phyloP scores from a whole-genome alignment of 2,888 invertebrate genomes.

The Phanerotoma sp. region DNA sequence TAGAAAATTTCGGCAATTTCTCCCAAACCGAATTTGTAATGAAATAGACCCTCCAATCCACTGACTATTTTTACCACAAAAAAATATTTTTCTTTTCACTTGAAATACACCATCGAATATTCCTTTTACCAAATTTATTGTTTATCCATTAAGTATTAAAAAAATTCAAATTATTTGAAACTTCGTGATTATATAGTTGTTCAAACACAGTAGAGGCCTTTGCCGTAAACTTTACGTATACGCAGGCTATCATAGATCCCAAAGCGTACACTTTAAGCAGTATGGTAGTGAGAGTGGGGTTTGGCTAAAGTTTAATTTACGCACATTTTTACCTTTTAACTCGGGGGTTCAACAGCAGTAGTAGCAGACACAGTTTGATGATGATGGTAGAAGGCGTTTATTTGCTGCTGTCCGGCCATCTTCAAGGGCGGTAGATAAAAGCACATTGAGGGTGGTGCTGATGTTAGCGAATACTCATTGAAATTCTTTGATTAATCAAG shows the following conservation, averaged over 20 bases:
- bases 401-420: constrained; percentile 41
- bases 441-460: constrained; percentile 38
- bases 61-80: too few species aligned
- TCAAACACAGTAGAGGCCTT: constrained; percentile 20
- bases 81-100: too few species aligned
- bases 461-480: constrained; percentile 41
- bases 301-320: constrained; percentile 19
- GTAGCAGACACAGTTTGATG: constrained; percentile 2
- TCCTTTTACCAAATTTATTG: neutral
- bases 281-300: neutral
- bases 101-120: too few species aligned
- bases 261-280: neutral
- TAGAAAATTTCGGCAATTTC: too few species aligned
- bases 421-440: constrained; percentile 41
- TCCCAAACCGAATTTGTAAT: too few species aligned
- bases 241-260: neutral
- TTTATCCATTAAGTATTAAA: constrained; percentile 5
- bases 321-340: constrained; percentile 12
- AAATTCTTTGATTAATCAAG: constrained; percentile 48
- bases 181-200: constrained; percentile 22
- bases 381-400: constrained; percentile 34
- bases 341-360: constrained; percentile 1
- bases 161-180: constrained; percentile 19
- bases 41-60: too few species aligned
- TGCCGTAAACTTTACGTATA: constrained; percentile 3